These are phyloP conservation scores for Melanocharis versteri DNA, from an alignment of 2,113 vertebrate species.

Conservation along the genomic window DNA sequence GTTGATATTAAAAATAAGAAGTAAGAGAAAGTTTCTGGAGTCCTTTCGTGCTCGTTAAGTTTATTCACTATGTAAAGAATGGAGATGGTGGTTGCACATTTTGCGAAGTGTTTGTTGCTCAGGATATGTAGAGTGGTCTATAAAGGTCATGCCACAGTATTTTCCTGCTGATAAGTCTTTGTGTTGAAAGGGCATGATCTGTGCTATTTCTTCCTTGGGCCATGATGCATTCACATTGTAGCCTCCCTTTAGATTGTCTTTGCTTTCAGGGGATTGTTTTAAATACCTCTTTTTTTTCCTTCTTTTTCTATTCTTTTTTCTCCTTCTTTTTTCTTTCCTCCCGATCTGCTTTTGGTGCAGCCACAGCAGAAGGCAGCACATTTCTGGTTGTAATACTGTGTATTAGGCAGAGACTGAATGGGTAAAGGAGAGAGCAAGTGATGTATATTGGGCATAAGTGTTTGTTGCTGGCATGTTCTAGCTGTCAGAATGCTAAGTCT, in stretches of 20 bases:
- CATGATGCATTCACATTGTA: background rate
- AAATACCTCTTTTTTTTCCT: background rate
- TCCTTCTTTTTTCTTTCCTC: background rate
- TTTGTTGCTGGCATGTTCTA: background rate
- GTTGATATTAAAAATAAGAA: background rate
- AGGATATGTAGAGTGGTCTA: background rate
- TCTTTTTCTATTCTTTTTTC: background rate
- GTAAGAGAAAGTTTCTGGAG: background rate
- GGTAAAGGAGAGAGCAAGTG: background rate
- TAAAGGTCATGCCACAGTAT: background rate
- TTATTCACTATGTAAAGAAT: background rate
- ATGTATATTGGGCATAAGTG: background rate
- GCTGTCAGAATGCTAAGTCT: background rate
- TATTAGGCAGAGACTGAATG: background rate
- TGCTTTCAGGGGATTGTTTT: background rate
- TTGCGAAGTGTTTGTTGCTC: background rate
- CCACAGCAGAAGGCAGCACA: background rate
- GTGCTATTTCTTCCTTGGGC: background rate
- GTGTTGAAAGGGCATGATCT: background rate
- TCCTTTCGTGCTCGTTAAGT: background rate
- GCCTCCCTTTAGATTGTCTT: background rate
- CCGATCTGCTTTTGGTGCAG: background rate
- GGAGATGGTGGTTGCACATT: background rate
- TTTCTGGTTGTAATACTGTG: background rate
- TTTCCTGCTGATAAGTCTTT: background rate